Percentiles rank a stretch among this genome's conserved stretches.
phyloP scores from a whole-genome alignment of 2,888 invertebrate genomes.

The Zhuqinia jingwanae region DNA sequence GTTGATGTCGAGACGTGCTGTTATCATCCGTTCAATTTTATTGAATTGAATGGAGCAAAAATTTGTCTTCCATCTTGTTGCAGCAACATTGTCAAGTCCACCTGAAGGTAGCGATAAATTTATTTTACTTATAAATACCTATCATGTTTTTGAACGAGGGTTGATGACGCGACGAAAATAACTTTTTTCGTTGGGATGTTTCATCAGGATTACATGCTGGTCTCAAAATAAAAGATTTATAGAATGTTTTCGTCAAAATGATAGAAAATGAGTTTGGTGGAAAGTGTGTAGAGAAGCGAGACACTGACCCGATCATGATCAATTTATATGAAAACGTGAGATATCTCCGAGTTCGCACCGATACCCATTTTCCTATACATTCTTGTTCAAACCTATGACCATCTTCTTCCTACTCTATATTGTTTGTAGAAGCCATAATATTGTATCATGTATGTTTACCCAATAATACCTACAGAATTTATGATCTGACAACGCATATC shows the following conservation, averaged over 20 bases:
- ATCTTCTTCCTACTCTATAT: too few species aligned
- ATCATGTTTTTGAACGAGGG: neutral
- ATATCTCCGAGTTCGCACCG: too few species aligned
- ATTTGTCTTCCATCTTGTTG: slow-evolving; percentile 3
- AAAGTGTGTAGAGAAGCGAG: too few species aligned
- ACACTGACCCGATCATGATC: too few species aligned
- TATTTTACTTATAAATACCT: neutral
- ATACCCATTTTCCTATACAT: too few species aligned
- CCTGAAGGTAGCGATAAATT: slow-evolving; percentile 28
- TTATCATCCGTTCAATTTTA: slow-evolving; percentile 2
- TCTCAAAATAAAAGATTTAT: neutral
- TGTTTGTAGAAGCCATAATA: too few species aligned
- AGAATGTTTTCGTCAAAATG: neutral
- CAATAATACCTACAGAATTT: too few species aligned
- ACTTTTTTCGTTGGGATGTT: neutral
- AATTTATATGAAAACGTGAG: too few species aligned
- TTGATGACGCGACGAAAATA: neutral
- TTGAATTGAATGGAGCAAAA: slow-evolving; percentile 19
- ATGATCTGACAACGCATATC: too few species aligned
- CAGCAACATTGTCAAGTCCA: slow-evolving; percentile 13
- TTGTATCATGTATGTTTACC: too few species aligned
- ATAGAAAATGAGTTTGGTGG: too few species aligned
- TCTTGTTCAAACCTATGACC: too few species aligned
- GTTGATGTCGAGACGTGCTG: neutral
- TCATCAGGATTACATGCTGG: slow-evolving; percentile 21